Evolutionary conservation across 64 coral and sea anemone species (phyloP).

Genomic region (Stichodactyla helianthus): DNA sequence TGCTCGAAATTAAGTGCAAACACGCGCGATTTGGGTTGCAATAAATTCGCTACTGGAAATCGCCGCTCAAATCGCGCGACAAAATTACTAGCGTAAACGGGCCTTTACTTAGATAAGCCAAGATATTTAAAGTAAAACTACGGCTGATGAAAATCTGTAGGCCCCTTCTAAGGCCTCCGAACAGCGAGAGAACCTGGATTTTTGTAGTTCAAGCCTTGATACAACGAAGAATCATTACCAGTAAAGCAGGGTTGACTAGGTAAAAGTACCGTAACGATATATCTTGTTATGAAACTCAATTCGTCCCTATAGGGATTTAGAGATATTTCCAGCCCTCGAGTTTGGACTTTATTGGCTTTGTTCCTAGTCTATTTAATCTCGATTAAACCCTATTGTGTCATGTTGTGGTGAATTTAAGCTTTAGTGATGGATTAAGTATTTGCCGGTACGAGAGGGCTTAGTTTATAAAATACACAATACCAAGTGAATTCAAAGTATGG

Average conservation of each 20-base stretch:
- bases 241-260: slow-evolving; percentile 2
- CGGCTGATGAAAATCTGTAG: too few species aligned
- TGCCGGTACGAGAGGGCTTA: background rate
- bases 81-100: too few species aligned
- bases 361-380: background rate
- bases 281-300: background rate
- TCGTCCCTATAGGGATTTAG: background rate
- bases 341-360: background rate
- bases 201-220: background rate
- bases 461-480: background rate
- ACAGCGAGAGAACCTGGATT: too few species aligned
- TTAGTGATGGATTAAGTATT: background rate
- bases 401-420: background rate
- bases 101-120: too few species aligned
- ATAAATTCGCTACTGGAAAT: too few species aligned
- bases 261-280: background rate
- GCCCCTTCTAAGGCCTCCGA: too few species aligned
- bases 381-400: background rate
- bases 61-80: too few species aligned
- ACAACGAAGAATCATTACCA: background rate
- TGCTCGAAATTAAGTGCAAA: too few species aligned
- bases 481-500: background rate
- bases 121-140: too few species aligned
- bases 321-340: background rate
- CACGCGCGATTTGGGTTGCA: too few species aligned